These are phyloP conservation scores for Epizoanthus fatuus DNA, from an alignment of 92 coral and sea anemone species.

Conservation along the genomic window DNA sequence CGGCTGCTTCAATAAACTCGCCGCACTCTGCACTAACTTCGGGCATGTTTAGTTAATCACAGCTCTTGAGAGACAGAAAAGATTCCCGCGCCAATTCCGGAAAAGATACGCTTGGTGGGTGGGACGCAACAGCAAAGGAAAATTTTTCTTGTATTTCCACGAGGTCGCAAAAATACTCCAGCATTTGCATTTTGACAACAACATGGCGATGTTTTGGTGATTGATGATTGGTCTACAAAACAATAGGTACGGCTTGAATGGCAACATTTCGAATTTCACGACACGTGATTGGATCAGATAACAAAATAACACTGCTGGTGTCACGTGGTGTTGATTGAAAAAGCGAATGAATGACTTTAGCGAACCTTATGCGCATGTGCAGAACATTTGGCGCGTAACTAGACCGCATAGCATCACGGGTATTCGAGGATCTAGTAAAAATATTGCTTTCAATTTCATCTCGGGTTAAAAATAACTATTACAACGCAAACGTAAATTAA, in stretches of 20 bases:
- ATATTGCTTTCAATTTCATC: constrained; percentile 33
- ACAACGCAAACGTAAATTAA: constrained; percentile 27
- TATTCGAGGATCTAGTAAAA: constrained; percentile 40
- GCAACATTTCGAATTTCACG: constrained; percentile 68
- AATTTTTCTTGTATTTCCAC: constrained; percentile 85
- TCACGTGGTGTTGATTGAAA: constrained; percentile 76
- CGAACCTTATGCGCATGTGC: constrained; percentile 77
- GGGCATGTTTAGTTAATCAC: constrained; percentile 71
- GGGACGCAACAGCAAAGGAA: constrained; percentile 86
- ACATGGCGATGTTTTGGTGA: constrained; percentile 74
- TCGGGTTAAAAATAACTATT: constrained; percentile 59
- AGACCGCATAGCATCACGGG: constrained; percentile 82
- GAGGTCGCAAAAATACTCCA: constrained; percentile 93
- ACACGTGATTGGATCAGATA: constrained; percentile 76
- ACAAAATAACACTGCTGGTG: constrained; percentile 46
- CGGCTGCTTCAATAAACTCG: constrained; percentile 64
- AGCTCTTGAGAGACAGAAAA: constrained; percentile 10
- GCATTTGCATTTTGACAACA: constrained; percentile 96
- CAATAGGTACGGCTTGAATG: constrained; percentile 83
- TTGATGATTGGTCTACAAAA: constrained; percentile 80
- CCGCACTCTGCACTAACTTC: constrained; percentile 76
- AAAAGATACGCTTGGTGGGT: constrained; percentile 78
- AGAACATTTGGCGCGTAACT: constrained; percentile 90
- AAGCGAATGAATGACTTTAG: constrained; percentile 89
- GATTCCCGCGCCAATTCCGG: constrained; percentile 22